Evolutionary conservation across 2,797 vertebrate genomes (phyloP).

Genomic region (Hemibagrus guttatus): DNA sequence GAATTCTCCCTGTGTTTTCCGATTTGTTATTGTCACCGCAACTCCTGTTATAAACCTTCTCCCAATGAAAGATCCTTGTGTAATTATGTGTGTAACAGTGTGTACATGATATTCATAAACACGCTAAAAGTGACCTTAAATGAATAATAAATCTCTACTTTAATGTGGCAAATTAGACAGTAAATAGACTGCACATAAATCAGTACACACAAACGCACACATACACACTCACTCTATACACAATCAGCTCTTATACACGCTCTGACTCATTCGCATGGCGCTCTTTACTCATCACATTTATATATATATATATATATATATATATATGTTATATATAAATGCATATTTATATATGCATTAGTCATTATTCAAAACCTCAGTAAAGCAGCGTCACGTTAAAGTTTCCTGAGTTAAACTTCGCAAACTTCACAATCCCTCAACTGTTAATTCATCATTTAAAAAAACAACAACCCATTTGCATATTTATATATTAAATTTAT

Average conservation of each 20-base stretch:
- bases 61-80: too few relatives aligned
- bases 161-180: not conserved
- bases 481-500: not conserved
- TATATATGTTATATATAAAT: too few relatives aligned
- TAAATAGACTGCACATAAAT: not conserved
- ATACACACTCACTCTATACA: slow-evolving; percentile 5
- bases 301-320: not conserved
- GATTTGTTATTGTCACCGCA: too few relatives aligned
- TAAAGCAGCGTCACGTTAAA: not conserved
- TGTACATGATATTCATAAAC: not conserved
- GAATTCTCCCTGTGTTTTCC: too few relatives aligned
- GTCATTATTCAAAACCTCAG: not conserved
- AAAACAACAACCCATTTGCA: too few relatives aligned
- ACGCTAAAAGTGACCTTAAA: not conserved
- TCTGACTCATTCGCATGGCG: not conserved
- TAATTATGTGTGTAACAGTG: not conserved
- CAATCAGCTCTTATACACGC: slow-evolving; percentile 2
- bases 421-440: not conserved
- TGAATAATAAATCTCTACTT: not conserved
- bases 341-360: too few relatives aligned
- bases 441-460: not conserved
- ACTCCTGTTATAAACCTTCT: too few relatives aligned
- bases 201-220: slow-evolving; percentile 2
- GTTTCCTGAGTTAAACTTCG: not conserved
- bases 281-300: not conserved